Base-by-base conservation (phyloP, 2,888 invertebrate genomes). In the Trimorus sp. region DNA sequence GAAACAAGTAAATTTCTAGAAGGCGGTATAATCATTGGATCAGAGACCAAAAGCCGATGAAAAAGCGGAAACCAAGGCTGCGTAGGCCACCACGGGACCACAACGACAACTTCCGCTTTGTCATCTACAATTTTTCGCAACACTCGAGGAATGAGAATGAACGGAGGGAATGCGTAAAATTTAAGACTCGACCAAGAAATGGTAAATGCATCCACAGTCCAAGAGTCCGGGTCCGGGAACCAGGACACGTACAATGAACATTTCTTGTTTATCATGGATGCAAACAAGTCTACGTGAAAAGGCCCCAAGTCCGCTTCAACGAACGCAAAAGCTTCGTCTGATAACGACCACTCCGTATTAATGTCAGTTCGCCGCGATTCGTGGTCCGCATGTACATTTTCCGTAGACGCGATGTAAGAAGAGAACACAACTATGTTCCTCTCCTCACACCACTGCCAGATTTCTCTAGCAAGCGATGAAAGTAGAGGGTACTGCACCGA, bases 51-150 rank as follows among this genome's bases (percentile, higher is more conserved):
- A 9, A 65, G 9, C 11, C 40, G 38, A 11, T 8, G 36, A 8
- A 65, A 65, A 1, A 65, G 37, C 9, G 65, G 51, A 5, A 48
- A 65, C 51, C 65, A 65, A 3, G 65, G 14, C 37, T 65, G 65
- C 1, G 65, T 51, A 1, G 66, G 38, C 58, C 58, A 58, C 58
- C 58, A 58, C 0, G 58, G 58, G 0, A 58, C 58, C 7, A 58
- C 40, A 0, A 58, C 0, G 7, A 40, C 8, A 1, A 38, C 58
- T 14, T 58, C 58, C 15, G 54, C 54, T 15, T n/a, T 36, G 7
- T 60, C 60, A 4, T 42, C 26, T 0, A 60, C 36, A 9, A 60
- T 42, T 40, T 60, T 60, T 9, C 60, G 16, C 3, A 42, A n/a
- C 0, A 56, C 54, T 1, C 54, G 36, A 12, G 54, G 54, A 6